Evolutionary conservation across 2,888 invertebrate species (phyloP).

Genomic region (Crioceris asparagi): DNA sequence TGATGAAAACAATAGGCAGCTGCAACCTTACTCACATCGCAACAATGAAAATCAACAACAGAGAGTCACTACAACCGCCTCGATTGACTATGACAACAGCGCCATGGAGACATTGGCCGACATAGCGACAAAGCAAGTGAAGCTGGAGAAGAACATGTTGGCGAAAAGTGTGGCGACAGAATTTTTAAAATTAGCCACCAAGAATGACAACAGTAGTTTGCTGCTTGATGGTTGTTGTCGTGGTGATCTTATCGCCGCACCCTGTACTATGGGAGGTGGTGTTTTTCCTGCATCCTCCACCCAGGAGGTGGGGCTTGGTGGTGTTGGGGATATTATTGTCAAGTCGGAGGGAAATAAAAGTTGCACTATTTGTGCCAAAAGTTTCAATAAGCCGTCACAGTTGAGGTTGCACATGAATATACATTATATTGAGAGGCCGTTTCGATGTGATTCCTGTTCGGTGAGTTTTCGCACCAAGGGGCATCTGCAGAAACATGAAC

Average conservation of each 20-base stretch:
- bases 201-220: constrained; percentile 33
- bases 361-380: constrained; percentile 71
- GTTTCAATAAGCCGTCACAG: constrained; percentile 85
- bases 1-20: no score
- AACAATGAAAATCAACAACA: constrained; percentile 13
- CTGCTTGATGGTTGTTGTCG: constrained; percentile 19
- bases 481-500: constrained; percentile 86
- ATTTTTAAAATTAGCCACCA: constrained; percentile 50
- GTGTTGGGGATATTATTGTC: constrained; percentile 36
- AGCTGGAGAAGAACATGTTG: constrained; percentile 37
- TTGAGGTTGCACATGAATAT: constrained; percentile 87
- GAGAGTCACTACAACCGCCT: no score
- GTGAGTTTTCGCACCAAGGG: constrained; percentile 85
- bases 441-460: constrained; percentile 83
- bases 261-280: constrained; percentile 2
- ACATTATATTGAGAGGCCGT: constrained; percentile 88
- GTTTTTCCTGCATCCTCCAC: constrained; percentile 14
- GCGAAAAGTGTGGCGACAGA: constrained; percentile 57
- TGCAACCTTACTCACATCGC: constrained; percentile 9
- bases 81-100: constrained; percentile 35
- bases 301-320: no score
- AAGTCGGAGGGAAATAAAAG: constrained; percentile 38
- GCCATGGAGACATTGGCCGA: constrained; percentile 40
- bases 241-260: constrained; percentile 18
- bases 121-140: constrained; percentile 36